Conservation (phyloP, 2,888 invertebrate species). For the Rhorus exstirpatorius region DNA sequence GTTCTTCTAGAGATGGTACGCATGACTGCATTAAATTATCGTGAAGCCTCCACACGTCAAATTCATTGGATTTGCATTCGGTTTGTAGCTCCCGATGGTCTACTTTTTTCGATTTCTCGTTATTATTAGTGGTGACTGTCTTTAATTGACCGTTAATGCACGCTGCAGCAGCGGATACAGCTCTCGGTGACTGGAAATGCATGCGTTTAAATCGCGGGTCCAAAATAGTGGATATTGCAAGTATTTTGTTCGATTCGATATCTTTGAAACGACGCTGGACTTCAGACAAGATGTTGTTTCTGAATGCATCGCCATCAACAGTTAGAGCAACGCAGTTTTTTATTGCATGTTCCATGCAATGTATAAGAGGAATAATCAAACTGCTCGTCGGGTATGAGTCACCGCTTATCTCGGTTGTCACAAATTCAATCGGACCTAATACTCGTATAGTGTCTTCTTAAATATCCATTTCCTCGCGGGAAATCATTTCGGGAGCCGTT, state of each 20-base stretch:
- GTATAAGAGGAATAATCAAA: neutral
- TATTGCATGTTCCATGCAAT: conserved; percentile 10
- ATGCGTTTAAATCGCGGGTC: conserved; percentile 33
- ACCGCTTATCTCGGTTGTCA: conserved; percentile 18
- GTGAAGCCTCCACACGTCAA: conserved; percentile 7
- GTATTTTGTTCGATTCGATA: neutral
- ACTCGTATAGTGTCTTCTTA: conserved; percentile 22
- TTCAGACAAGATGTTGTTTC: neutral
- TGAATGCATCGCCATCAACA: neutral
- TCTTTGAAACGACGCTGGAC: conserved; percentile 9
- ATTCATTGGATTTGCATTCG: neutral
- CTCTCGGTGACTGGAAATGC: neutral
- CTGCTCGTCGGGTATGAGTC: conserved; percentile 19
- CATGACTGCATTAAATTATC: conserved; percentile 13
- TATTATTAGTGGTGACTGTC: neutral
- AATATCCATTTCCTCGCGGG: conserved; percentile 20
- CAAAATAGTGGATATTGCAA: conserved; percentile 28
- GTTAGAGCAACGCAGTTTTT: neutral
- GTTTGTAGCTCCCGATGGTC: neutral
- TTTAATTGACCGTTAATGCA: conserved; percentile 2
- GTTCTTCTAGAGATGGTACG: neutral
- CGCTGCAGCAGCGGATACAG: neutral
- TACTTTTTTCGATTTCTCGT: neutral
- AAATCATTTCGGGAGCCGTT: conserved; percentile 8
- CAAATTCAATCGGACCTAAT: conserved; percentile 19